Evolutionary conservation across 1,140 invertebrate genomes (phyloP).

Genomic region (Aphidius gifuensis): DNA sequence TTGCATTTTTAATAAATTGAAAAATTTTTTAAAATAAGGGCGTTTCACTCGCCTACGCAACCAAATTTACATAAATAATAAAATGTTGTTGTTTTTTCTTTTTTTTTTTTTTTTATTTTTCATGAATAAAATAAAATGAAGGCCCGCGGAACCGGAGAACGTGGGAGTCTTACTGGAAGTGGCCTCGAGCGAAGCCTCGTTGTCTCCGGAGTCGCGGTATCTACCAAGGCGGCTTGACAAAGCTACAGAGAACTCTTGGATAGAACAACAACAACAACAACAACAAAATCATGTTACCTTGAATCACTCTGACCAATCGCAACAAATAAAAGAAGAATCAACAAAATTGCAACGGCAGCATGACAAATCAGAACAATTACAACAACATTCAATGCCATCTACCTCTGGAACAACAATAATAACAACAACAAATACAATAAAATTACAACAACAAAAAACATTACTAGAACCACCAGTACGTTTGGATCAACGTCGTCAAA

Average conservation of each 20-base stretch:
- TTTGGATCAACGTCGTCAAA: slow-evolving; percentile 29
- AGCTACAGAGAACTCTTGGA: slow-evolving; percentile 55
- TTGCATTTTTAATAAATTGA: too few species aligned
- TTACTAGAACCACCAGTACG: slow-evolving; percentile 23
- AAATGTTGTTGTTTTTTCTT: slow-evolving; percentile 5
- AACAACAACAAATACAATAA: not conserved
- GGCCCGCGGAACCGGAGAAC: slow-evolving; percentile 48
- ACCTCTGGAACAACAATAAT: slow-evolving; percentile 31
- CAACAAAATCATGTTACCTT: slow-evolving; percentile 51
- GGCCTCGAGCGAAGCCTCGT: slow-evolving; percentile 52
- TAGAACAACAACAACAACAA: slow-evolving; percentile 52
- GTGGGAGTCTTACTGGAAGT: slow-evolving; percentile 45
- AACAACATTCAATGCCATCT: slow-evolving; percentile 30
- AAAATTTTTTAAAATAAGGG: too few species aligned
- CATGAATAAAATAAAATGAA: slow-evolving; percentile 21
- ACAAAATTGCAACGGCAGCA: slow-evolving; percentile 46
- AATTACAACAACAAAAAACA: slow-evolving; percentile 19
- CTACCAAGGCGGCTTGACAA: slow-evolving; percentile 57
- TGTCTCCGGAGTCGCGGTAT: slow-evolving; percentile 56
- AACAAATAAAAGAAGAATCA: slow-evolving; percentile 28
- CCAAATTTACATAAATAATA: slow-evolving; percentile 9
- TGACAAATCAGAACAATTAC: slow-evolving; percentile 44
- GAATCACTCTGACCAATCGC: slow-evolving; percentile 52
- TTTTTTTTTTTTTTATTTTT: slow-evolving; percentile 2
- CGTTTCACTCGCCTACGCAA: not conserved